A percentile compares a stretch with the other conserved stretches of the same genome.
Conservation (phyloP, 2,888 invertebrate genomes). For the Brachylomia viminalis region DNA sequence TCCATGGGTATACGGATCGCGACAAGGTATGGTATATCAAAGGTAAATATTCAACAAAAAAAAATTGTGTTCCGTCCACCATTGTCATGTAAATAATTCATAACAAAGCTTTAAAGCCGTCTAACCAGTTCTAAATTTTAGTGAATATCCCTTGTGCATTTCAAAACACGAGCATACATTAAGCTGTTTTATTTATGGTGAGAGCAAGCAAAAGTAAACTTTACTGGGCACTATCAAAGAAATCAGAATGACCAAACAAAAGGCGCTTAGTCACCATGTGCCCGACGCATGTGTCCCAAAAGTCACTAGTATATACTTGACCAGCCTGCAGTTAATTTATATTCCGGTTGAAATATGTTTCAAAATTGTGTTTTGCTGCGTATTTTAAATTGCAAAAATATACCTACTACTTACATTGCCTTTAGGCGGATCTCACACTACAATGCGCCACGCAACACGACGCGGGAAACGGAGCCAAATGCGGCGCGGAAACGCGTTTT, state of each 20-base stretch:
- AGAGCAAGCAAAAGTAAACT: constrained; percentile 9
- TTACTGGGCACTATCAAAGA: neutral
- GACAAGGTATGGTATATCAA: too few relatives aligned
- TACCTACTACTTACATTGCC: too few relatives aligned
- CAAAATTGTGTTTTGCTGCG: neutral
- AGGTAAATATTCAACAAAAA: too few relatives aligned
- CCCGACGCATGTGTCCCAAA: constrained; percentile 8
- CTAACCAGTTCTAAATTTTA: constrained; percentile 26
- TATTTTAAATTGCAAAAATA: neutral
- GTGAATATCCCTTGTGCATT: constrained; percentile 32
- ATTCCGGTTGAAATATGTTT: neutral
- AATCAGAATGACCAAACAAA: constrained; percentile 3
- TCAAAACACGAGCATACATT: constrained; percentile 15
- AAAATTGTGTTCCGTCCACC: neutral
- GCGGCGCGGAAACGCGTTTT: neutral
- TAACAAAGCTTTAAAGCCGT: constrained; percentile 25
- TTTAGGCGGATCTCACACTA: neutral
- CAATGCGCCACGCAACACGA: neutral
- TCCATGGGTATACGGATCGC: neutral
- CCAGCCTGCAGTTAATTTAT: constrained; percentile 21
- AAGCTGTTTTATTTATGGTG: constrained; percentile 10
- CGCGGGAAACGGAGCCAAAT: neutral
- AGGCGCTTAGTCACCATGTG: neutral
- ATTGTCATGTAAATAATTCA: constrained; percentile 26
- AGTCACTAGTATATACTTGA: neutral